Conservation (phyloP, 2,888 invertebrate species). For the Anoplius nigerrimus region DNA sequence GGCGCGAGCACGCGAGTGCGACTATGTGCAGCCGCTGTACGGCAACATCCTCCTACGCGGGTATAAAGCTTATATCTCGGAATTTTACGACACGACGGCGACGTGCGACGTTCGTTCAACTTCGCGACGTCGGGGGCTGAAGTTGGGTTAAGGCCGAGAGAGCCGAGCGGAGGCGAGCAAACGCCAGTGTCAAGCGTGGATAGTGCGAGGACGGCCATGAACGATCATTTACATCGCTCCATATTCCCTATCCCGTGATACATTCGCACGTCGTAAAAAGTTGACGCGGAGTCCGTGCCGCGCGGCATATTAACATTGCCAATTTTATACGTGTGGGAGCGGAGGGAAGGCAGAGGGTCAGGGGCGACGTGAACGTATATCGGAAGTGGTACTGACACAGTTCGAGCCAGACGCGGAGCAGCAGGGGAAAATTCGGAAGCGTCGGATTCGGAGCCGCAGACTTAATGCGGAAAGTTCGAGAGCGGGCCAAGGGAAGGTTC, state of each 20-base stretch:
- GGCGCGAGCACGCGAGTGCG: neutral
- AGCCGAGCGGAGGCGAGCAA: conserved; percentile 10
- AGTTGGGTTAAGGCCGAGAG: conserved; percentile 9
- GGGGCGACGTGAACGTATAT: conserved; percentile 11
- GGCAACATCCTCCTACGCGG: conserved; percentile 2
- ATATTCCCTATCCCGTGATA: too few relatives aligned
- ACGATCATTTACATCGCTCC: too few relatives aligned
- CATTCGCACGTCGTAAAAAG: too few relatives aligned
- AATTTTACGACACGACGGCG: conserved; percentile 34
- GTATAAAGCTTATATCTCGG: conserved; percentile 20
- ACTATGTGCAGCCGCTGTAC: neutral
- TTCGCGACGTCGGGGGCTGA: conserved; percentile 13
- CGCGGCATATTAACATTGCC: too few relatives aligned
- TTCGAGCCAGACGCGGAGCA: conserved; percentile 7
- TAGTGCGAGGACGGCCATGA: too few relatives aligned
- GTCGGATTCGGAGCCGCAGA: conserved; percentile 19
- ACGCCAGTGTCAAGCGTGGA: conserved; percentile 5
- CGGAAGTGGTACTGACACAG: neutral
- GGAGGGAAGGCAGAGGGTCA: neutral
- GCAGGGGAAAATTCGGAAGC: conserved; percentile 52
- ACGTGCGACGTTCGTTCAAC: conserved; percentile 37
- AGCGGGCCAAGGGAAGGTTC: conserved; percentile 15
- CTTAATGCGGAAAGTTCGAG: conserved; percentile 55
- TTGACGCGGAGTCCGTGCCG: too few relatives aligned
- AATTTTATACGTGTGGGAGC: too few relatives aligned